Base-by-base conservation (phyloP, 2,888 invertebrate genomes). In the Melieria crassipennis region DNA sequence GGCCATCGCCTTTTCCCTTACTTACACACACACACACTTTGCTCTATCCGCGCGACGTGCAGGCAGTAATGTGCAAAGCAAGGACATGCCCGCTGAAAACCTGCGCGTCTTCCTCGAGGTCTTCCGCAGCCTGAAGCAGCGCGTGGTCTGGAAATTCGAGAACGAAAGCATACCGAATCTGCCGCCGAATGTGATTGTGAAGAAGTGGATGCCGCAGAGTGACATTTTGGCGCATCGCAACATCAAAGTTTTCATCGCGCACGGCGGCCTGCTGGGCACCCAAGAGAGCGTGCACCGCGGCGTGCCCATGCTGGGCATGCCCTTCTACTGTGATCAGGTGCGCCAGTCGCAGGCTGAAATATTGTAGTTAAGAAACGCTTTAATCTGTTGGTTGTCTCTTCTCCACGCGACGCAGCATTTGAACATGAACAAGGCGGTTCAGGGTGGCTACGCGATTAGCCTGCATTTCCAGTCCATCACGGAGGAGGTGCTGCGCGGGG, bases 201-300 rank as follows among this genome's bases (percentile, higher is more conserved):
- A 84, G n/a, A 86, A 87, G 55, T 90, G 89, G 89, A 76, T 89
- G 70, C 89, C 89, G 0, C 90, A 90, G 78, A 83, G 85, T 60
- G 89, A 89, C 76, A 86, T 90, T 13, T 72, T 87, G 79, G 87
- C 86, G 4, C 88, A 88, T 80, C 84, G 80, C 0, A 87, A 88
- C 74, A 78, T 88, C 1, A 87, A 86, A 72, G 80, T 86, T 0
- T 88, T 88, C 73, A 88, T 88, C 42, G 86, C 87, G 0, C 88
- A 88, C 70, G 88, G 88, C 7, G 87, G 86, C 0, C 76, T 86
- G 0, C 82, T 88, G 55, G 87, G 88, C 70, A 85, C 85, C 0
- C 87, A 87, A 75, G 88, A 88, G 72, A 85, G 87, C 10, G 82
- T 88, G 0, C 80, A 85, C 67, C 80, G 85, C 74, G 87, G 83